Base-by-base conservation (phyloP, 2,797 vertebrate species). In the Amblyraja radiata region DNA sequence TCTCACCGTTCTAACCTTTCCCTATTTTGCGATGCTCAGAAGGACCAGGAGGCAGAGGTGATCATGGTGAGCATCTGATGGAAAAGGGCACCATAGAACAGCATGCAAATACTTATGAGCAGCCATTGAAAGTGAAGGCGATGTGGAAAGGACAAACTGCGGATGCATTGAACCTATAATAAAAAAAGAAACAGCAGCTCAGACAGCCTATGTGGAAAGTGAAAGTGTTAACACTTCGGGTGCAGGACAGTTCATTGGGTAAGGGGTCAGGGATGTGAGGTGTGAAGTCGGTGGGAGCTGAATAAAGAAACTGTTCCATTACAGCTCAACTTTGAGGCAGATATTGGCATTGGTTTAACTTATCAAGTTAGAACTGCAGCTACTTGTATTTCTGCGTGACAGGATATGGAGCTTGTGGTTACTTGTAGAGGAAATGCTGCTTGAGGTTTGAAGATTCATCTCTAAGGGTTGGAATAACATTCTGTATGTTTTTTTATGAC, bases 381-480 rank as follows among this genome's bases (percentile, higher is more conserved):
- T 91, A 46, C 23, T 74, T 74, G 32, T 46, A 21, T 91, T 91
- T 23, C n/a, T 91, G 68, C 46, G 23, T 91, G 32, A 91, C 68
- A 91, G 88, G 88, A 91, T 91, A 91, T 91, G 88, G 88, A 39
- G 11, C 36, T 71, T 21, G 90, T 54, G 90, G 90, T 91, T 28
- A 16, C 68, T 23, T 28, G 32, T 11, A 54, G 23, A 32, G 90
- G 90, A 91, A 91, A 71, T 73, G 23, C 68, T 91, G 88, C 32
- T 73, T 9, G 65, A 25, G 36, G 65, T 5, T 74, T 91, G 46
- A 63, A 36, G 39, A 14, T 23, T 28, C 9, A 36, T 36, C n/a
- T 88, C 32, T 65, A 88, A 36, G 84, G 63, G 84, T 32, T 65
- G 84, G 84, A 68, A 88, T 88, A 68, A 68, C 61, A 88, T 32